Evolutionary conservation across 2,888 invertebrate genomes (phyloP), one percentile per base, ranked within the genome.

Genomic region (Drosophila stalkeri): DNA sequence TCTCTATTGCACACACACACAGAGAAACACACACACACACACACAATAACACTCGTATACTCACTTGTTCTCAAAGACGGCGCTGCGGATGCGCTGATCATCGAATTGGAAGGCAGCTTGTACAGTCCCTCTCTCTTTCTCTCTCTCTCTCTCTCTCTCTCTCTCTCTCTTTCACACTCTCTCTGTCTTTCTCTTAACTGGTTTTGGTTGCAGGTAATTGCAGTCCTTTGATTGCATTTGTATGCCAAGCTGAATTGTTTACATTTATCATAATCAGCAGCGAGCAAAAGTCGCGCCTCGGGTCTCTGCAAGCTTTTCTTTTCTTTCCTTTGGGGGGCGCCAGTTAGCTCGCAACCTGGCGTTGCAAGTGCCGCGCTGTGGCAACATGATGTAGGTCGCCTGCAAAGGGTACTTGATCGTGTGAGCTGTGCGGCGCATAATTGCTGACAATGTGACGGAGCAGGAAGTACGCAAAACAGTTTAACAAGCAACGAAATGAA

Each of bases 171-270:
- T 27, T 59, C 65, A 67, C 56, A 23, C 9, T 55, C 9, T 18
- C 35, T 41, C 6, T 41, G 31, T 41, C n/a, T 6, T 64, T 59
- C 65, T 81, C 75, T 64, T 61, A 88, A 84, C 84, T 70, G 89
- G 84, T 89, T 85, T 68, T 33, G 18, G 46, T 41, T 59, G 49
- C 49, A 39, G 61, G 85, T 86, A 85, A 85, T 85, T 85, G 84
- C 80, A 84, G 87, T 85, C 89, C 85, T 85, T 86, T 82, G 89
- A 86, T 86, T 89, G 87, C 85, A 86, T 86, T 85, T 89, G 89
- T 89, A 68, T 86, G 87, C 87, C 87, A 74, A 84, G 77, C 72
- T 80, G 85, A 85, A 85, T 89, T 85, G 85, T 85, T 85, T 85
- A 86, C 85, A 85, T 85, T 85, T 85, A 89, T 85, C 85, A 85